phyloP scores from a whole-genome alignment of 2,113 vertebrate species.

The Cheilinus undulatus region DNA sequence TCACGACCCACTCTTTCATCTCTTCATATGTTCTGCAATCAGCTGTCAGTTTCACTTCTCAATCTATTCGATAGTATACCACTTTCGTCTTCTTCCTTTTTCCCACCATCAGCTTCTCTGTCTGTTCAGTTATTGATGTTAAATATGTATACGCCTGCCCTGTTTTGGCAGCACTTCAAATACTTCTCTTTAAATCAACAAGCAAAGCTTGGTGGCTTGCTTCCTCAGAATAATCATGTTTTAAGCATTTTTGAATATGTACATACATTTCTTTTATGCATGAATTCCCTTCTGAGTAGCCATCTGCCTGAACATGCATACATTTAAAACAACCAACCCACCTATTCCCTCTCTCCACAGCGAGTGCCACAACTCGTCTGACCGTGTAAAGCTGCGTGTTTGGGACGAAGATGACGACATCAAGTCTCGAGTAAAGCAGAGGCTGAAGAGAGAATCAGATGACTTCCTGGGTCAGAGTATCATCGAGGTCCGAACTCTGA shows the following conservation, averaged over 20 bases:
- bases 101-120: too few relatives aligned
- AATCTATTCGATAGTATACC: too few relatives aligned
- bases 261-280: neutral
- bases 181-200: too few relatives aligned
- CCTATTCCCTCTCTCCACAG: conserved; percentile 70
- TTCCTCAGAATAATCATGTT: too few relatives aligned
- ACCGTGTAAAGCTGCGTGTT: conserved; percentile 95
- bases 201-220: too few relatives aligned
- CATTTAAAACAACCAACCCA: neutral
- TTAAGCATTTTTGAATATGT: neutral
- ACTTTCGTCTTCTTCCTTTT: too few relatives aligned
- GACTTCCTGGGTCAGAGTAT: conserved; percentile 98
- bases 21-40: too few relatives aligned
- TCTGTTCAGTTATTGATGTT: too few relatives aligned
- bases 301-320: neutral
- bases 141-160: too few relatives aligned
- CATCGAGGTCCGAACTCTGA: conserved; percentile 97
- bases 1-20: too few relatives aligned
- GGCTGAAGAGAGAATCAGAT: conserved; percentile 96
- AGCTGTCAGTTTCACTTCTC: too few relatives aligned
- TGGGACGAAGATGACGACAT: conserved; percentile 99
- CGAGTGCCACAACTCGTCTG: conserved; percentile 97
- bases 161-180: too few relatives aligned
- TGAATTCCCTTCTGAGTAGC: neutral
- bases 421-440: conserved; percentile 95